Evolutionary conservation across 2,113 vertebrate species (phyloP), one percentile per base, ranked within the genome.

Genomic region (Corythaeola cristata): DNA sequence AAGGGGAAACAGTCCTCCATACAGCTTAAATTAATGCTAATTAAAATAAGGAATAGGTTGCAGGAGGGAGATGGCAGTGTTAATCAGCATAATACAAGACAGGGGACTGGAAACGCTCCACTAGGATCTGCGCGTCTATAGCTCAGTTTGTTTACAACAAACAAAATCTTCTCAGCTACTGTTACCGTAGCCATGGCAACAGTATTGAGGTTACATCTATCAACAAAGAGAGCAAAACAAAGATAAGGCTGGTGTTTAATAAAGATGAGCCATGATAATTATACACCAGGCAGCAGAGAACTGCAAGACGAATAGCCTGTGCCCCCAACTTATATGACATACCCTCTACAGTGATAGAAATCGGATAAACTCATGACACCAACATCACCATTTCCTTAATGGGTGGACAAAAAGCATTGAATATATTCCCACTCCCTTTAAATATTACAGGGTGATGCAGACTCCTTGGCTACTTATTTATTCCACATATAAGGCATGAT

Each of bases 81-180:
- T 97, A 96, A 97, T 87, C 69, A 89, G 77, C 76, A 53, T 85
- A 93, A 94, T 91, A 64, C 81, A 87, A 97, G 73, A 71, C 86
- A 79, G 59, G 78, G 92, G 89, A 91, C 62, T 94, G 91, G 90
- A 94, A 94, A 92, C 3, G 5, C 60, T 98, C 53, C 41, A n/a
- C 89, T 67, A 94, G 84, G 88, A 95, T 97, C 90, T 80, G 90
- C 0, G 87, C 93, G 89, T 95, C 84, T 92, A 91, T 79, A 84
- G 87, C 91, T 91, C 90, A 69, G 94, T 98, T 97, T 98, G 97
- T 98, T 98, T 98, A 98, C 98, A 93, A 97, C 96, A 98, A 98
- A 97, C 96, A 98, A 97, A 96, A 97, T 96, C 95, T 98, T 92
- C 96, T 96, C 95, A 96, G 97, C 96, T 97, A 97, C 97, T 97